A percentile compares a stretch with the other conserved stretches of the same genome.
Evolutionary conservation across 2,797 vertebrate species (phyloP).

Genomic region (Brachyalestes nurse): DNA sequence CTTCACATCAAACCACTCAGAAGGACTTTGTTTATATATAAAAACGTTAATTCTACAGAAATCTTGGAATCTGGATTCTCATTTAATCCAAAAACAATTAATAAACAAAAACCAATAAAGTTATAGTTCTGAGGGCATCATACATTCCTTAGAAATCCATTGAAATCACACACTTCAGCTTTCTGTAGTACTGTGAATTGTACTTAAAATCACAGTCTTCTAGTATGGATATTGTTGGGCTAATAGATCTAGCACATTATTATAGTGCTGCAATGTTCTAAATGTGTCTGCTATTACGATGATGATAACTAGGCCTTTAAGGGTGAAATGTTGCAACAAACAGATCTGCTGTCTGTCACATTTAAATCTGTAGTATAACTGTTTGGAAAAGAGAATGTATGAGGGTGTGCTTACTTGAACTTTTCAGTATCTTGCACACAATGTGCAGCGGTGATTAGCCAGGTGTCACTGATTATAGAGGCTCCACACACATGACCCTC

Average conservation of each 20-base stretch:
- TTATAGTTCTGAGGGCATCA: too few relatives aligned
- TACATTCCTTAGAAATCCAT: too few relatives aligned
- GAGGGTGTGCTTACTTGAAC: conserved; percentile 78
- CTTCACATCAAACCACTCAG: too few relatives aligned
- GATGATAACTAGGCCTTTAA: neutral
- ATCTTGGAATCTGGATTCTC: too few relatives aligned
- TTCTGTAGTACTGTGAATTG: neutral
- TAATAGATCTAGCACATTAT: neutral
- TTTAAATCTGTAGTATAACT: neutral
- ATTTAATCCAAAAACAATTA: too few relatives aligned
- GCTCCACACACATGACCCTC: conserved; percentile 88
- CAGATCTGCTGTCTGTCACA: neutral
- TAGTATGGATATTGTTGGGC: neutral
- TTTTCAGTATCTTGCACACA: conserved; percentile 81
- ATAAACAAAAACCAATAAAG: too few relatives aligned
- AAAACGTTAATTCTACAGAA: too few relatives aligned
- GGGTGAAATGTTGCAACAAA: neutral
- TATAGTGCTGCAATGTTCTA: neutral
- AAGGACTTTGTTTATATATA: too few relatives aligned
- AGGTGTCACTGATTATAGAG: conserved; percentile 81
- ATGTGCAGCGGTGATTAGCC: conserved; percentile 93
- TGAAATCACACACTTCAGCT: too few relatives aligned
- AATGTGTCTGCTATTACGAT: neutral
- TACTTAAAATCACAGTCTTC: neutral
- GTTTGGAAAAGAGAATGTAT: too few relatives aligned